Conservation (phyloP, 2,113 vertebrate species). For the Platysteira castanea region DNA sequence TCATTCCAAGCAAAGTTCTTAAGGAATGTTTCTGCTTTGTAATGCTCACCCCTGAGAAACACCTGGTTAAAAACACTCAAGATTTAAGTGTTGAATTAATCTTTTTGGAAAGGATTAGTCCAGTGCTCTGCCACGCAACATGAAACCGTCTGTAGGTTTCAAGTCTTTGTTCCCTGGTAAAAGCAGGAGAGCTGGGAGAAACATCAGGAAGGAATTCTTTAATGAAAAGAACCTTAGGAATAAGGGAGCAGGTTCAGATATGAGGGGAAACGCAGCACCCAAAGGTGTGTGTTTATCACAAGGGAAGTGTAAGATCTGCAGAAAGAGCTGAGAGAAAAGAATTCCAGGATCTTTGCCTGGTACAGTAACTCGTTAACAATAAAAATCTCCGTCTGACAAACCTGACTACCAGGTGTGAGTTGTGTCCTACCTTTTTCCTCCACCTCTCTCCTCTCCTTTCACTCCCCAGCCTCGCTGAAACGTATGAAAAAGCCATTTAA, state of each 20-base stretch:
- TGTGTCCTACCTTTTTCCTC: background rate
- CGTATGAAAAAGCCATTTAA: background rate
- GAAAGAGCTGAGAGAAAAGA: background rate
- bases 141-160: background rate
- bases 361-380: fast-evolving
- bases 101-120: background rate
- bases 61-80: background rate
- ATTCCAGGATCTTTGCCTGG: background rate
- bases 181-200: background rate
- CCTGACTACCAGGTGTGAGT: background rate
- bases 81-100: background rate
- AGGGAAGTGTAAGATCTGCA: background rate
- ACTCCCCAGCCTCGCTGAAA: background rate
- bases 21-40: background rate
- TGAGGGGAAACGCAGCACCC: background rate
- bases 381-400: background rate
- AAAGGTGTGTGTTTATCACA: background rate
- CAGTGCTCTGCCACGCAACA: background rate
- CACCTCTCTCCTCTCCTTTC: background rate
- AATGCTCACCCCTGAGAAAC: background rate
- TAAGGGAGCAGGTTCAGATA: background rate
- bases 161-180: background rate
- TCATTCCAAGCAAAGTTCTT: background rate
- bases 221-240: background rate
- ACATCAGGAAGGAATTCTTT: background rate